Evolutionary conservation across 2,888 invertebrate species (phyloP).

Genomic region (Machimus atricapillus): DNA sequence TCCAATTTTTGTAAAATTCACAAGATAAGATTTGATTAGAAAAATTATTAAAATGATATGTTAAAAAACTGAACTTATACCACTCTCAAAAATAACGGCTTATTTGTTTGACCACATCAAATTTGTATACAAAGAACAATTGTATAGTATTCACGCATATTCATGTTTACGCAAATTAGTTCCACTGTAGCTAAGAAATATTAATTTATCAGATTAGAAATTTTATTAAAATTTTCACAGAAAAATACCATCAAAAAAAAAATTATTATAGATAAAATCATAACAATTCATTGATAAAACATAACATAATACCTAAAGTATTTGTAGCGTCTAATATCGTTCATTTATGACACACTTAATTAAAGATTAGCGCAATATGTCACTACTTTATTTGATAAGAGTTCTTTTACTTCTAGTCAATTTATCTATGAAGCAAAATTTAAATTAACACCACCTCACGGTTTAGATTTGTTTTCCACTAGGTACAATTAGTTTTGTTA

Average conservation of each 20-base stretch:
- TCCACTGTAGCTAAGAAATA: no score
- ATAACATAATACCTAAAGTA: background rate
- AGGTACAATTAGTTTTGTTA: background rate
- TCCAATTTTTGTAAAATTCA: no score
- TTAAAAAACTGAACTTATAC: no score
- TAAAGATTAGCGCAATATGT: background rate
- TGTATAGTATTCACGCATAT: no score
- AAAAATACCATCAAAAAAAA: background rate
- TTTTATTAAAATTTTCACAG: background rate
- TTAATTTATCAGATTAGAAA: no score
- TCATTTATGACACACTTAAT: background rate
- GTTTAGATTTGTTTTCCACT: no score
- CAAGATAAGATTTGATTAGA: no score
- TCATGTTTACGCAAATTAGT: no score
- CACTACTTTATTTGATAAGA: background rate
- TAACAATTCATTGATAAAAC: background rate
- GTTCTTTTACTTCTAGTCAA: background rate
- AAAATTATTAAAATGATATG: no score
- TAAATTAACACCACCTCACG: background rate
- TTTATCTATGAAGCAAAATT: background rate
- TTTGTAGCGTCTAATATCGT: background rate
- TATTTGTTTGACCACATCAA: no score
- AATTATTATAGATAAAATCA: background rate
- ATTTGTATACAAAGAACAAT: no score
- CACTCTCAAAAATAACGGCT: no score